Base-by-base conservation (phyloP, 2,888 invertebrate genomes). In the Calameuta idolon region DNA sequence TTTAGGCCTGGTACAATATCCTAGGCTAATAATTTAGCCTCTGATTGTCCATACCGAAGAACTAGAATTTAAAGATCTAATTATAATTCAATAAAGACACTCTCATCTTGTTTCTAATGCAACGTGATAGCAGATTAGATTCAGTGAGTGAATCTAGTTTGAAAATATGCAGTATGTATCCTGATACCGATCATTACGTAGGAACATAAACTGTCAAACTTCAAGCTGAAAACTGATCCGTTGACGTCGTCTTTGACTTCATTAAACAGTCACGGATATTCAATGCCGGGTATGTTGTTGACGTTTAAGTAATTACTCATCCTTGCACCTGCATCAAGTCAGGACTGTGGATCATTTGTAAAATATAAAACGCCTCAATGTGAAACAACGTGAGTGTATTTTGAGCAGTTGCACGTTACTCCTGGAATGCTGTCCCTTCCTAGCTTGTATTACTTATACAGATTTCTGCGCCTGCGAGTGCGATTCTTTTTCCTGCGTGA, bases 331-430 rank as follows among this genome's bases (percentile, higher is more conserved):
- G 55, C 55, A 55, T 9, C 23, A 55, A 23, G 23, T 55, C 55
- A 23, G 9, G 55, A 55, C 55, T 55, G 55, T 55, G 55, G 23
- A 23, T 55, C 34, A 31, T 71, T 71, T 71, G 23, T 34, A 71
- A 71, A 71, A 71, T 34, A 71, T 31, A 71, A 71, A 71, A n/a
- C 71, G 31, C 31, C 71, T 31, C 12, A 71, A 31, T 33, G 71
- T 3, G 71, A 71, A 34, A 71, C 71, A 71, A 78, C 69, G 76
- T 71, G 74, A 75, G 68, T 79, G 69, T 77, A 77, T 82, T 81
- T 79, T 80, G 74, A 82, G 81, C 81, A 80, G 81, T 79, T 82
- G 77, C 81, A 83, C 83, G 79, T 82, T 80, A 81, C 79, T 80
- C 76, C 79, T 79, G 82, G 82, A 84, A 83, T 83, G 81, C 75